Conservation (phyloP, 2,888 invertebrate genomes). For the Muscina levida region DNA sequence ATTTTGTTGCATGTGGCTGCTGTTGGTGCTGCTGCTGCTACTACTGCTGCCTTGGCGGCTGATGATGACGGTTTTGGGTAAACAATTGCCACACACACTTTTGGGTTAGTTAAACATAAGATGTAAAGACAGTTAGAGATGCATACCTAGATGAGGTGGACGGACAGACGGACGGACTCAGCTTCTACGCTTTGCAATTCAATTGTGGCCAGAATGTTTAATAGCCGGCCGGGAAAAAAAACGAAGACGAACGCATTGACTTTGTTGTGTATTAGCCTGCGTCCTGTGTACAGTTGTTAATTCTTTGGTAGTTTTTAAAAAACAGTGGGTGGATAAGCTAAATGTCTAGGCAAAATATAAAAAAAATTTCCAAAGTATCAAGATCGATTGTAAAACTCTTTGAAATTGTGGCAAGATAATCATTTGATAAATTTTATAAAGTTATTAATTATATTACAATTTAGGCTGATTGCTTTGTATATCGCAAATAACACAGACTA, state of each 20-base stretch:
- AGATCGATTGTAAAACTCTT: too few relatives aligned
- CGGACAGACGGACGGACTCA: neutral
- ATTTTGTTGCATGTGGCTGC: constrained; percentile 24
- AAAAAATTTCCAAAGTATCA: too few relatives aligned
- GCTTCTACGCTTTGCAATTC: constrained; percentile 57
- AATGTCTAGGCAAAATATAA: too few relatives aligned
- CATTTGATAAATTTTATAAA: too few relatives aligned
- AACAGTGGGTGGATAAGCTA: neutral
- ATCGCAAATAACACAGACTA: too few relatives aligned
- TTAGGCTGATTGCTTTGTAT: too few relatives aligned
- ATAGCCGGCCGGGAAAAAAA: constrained; percentile 13
- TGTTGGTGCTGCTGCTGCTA: constrained; percentile 37
- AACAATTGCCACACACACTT: constrained; percentile 62
- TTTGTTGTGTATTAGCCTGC: constrained; percentile 30
- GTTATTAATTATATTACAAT: too few relatives aligned
- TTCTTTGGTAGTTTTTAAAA: neutral
- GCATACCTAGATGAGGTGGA: constrained; percentile 35
- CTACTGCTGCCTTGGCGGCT: neutral
- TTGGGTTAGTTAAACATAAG: constrained; percentile 53
- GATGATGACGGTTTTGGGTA: constrained; percentile 41
- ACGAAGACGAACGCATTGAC: constrained; percentile 49
- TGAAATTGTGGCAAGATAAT: too few relatives aligned
- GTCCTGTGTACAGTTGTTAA: neutral
- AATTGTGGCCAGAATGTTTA: constrained; percentile 47
- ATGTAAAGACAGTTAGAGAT: constrained; percentile 46